These are phyloP conservation scores for Potamilus streckersoni DNA, from an alignment of 1,140 invertebrate species.

Conservation along the genomic window DNA sequence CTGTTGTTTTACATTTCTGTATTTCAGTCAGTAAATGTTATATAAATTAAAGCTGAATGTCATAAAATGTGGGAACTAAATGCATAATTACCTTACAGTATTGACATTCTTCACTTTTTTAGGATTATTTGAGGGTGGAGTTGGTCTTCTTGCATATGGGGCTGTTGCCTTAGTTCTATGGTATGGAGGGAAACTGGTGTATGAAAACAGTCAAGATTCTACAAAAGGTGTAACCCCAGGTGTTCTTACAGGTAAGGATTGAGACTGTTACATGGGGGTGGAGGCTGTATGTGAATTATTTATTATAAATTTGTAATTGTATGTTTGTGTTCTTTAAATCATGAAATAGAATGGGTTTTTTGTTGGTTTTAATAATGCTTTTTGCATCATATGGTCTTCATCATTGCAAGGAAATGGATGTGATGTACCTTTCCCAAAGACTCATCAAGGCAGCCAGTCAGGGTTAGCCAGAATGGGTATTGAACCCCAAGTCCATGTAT, in stretches of 20 bases:
- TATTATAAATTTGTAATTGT: neutral
- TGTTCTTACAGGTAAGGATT: conserved; percentile 60
- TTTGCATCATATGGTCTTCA: too few relatives aligned
- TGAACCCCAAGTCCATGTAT: too few relatives aligned
- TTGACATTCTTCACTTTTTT: conserved; percentile 11
- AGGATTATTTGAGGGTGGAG: conserved; percentile 59
- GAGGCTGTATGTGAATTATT: neutral
- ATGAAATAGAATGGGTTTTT: too few relatives aligned
- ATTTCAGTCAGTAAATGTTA: too few relatives aligned
- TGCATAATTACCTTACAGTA: neutral
- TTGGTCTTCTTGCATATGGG: conserved; percentile 57
- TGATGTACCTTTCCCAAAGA: too few relatives aligned
- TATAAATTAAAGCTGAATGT: too few relatives aligned
- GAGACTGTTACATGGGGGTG: neutral
- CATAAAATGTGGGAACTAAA: too few relatives aligned
- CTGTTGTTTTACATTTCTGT: too few relatives aligned
- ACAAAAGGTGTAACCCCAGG: conserved; percentile 55
- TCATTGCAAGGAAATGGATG: too few relatives aligned
- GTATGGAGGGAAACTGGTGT: conserved; percentile 67
- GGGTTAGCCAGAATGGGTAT: too few relatives aligned
- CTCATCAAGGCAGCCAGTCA: too few relatives aligned
- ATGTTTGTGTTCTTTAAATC: neutral
- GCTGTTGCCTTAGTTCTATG: conserved; percentile 61
- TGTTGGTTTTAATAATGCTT: too few relatives aligned
- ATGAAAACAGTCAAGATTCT: conserved; percentile 49